phyloP scores from a whole-genome alignment of 53 echinoderm and acorn worm genomes.

The Paracentrotus lividus region DNA sequence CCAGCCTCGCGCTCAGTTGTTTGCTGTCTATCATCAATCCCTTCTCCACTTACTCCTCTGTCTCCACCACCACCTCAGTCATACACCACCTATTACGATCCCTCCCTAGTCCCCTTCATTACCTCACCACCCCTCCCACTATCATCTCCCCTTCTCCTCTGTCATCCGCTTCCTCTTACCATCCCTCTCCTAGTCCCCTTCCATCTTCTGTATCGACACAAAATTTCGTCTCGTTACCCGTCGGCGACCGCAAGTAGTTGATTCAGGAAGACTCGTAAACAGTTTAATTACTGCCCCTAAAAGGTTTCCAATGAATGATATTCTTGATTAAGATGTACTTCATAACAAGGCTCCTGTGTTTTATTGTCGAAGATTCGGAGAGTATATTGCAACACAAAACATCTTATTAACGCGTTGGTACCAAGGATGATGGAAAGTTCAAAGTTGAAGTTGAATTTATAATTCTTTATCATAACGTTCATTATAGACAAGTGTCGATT shows the following conservation, averaged over 20 bases:
- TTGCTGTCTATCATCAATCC: no score
- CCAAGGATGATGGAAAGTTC: no score
- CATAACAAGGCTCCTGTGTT: neutral
- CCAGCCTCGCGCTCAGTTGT: no score
- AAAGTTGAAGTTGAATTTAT: no score
- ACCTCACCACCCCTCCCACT: neutral
- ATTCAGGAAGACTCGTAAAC: conserved; percentile 41
- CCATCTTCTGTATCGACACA: neutral
- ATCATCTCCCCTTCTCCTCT: neutral
- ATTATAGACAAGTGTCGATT: no score
- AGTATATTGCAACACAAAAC: neutral
- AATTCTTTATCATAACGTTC: no score
- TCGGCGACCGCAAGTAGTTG: neutral
- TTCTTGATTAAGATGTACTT: conserved; percentile 1
- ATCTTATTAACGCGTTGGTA: neutral
- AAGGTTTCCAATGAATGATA: conserved; percentile 1
- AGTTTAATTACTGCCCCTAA: conserved; percentile 22
- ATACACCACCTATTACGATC: no score
- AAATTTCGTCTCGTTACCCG: neutral
- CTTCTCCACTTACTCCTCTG: no score
- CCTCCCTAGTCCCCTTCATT: no score
- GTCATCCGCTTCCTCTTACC: neutral
- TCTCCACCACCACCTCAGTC: no score
- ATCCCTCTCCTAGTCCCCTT: no score
- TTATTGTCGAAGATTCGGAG: neutral